Conservation (phyloP, 92 coral and sea anemone genomes). For the Porites rus region DNA sequence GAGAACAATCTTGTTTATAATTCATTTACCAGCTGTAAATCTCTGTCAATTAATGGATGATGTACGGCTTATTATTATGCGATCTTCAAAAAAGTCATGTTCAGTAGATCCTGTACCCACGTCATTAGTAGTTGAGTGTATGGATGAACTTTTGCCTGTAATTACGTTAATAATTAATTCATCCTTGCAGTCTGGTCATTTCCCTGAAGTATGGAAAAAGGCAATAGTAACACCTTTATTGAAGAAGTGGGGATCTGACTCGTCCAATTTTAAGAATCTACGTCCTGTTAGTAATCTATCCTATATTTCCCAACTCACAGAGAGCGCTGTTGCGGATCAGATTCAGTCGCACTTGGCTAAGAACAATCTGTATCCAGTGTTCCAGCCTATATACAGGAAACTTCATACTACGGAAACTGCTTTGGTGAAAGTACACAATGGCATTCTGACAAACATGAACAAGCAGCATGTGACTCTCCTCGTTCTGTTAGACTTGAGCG, state of each 20-base stretch:
- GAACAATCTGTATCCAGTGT: not conserved
- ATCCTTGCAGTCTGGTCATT: not conserved
- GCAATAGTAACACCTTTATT: slow-evolving; percentile 9
- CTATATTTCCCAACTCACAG: slow-evolving; percentile 24
- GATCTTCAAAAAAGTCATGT: not conserved
- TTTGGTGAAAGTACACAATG: slow-evolving; percentile 9
- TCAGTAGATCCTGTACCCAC: slow-evolving; percentile 1
- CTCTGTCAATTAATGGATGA: slow-evolving; percentile 18
- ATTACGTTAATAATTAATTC: not conserved
- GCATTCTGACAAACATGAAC: slow-evolving; percentile 35
- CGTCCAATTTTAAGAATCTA: not conserved
- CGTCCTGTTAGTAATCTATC: slow-evolving; percentile 23
- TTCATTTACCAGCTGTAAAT: slow-evolving; percentile 22
- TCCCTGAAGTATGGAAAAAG: slow-evolving; percentile 29
- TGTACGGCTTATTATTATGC: slow-evolving; percentile 27
- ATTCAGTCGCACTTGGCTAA: not conserved
- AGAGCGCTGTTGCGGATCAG: slow-evolving; percentile 24
- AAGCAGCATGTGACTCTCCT: slow-evolving; percentile 24
- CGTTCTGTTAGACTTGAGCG: slow-evolving; percentile 1
- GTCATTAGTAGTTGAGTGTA: not conserved
- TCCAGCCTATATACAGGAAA: slow-evolving; percentile 17
- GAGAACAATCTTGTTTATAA: not conserved
- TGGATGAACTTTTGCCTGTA: not conserved
- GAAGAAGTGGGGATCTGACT: slow-evolving; percentile 13
- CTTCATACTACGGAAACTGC: slow-evolving; percentile 36